Evolutionary conservation across 2,888 invertebrate species (phyloP), one percentile per base, ranked within the genome.

Genomic region (Ceramica pisi): DNA sequence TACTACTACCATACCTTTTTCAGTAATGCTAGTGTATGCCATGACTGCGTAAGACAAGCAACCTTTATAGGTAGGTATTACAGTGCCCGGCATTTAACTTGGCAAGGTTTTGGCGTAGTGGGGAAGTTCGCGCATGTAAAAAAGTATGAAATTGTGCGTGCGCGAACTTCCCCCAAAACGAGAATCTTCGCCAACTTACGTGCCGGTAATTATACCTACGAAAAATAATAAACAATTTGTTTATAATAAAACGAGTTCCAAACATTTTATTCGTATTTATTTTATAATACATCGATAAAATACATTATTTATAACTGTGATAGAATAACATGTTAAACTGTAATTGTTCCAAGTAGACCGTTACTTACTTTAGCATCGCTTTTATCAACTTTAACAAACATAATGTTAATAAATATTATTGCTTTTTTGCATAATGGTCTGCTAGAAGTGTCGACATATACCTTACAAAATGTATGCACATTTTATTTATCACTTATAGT

Each of bases 221-320:
- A 5, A 31, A 31, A 31, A 31, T 31, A 31, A 31, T 31, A 31
- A 31, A 6, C 31, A 31, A 31, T 31, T 31, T 31, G 31, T 5
- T 31, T 5, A 3, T 6, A 84, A 78, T 76, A 71, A 80, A 84
- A 84, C 63, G 48, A 70, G n/a, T 3, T 3, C 6, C 16, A 57
- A 85, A 85, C 81, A 75, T 84, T 88, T 89, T 87, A 86, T 87
- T 86, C 71, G 67, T 80, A 82, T 90, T 90, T 87, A 87, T 87
- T 89, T 87, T 92, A 91, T 89, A 91, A 91, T 94, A 93, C 91
- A 94, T 92, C 89, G 90, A 92, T 94, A 93, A 92, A 93, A 93
- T 94, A 94, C 93, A 92, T 89, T 92, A 90, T 93, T 90, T 92
- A 90, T 93, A 92, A 91, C 90, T 92, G 90, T 92, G 91, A 92